Conservation (phyloP, 2,113 vertebrate genomes). For the Nothoprocta pentlandii region DNA sequence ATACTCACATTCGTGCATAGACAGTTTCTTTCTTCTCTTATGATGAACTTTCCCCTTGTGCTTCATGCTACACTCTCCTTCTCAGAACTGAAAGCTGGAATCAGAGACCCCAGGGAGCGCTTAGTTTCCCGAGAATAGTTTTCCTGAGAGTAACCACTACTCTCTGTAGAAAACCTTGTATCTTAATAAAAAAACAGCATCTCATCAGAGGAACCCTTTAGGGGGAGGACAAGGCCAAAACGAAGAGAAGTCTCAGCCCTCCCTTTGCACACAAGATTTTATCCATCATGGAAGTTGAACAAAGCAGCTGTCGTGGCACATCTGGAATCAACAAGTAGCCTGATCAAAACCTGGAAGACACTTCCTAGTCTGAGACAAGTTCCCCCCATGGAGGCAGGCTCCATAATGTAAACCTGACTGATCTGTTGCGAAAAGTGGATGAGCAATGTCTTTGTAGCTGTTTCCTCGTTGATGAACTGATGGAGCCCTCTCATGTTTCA, state of each 20-base stretch:
- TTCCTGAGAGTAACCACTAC: not conserved
- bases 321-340: not conserved
- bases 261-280: not conserved
- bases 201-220: not conserved
- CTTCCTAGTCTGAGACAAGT: not conserved
- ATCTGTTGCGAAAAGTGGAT: not conserved
- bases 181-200: not conserved
- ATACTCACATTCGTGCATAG: not conserved
- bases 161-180: not conserved
- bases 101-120: not conserved
- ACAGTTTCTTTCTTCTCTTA: not conserved
- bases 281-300: not conserved
- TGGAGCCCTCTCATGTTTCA: not conserved
- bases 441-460: not conserved
- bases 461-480: not conserved
- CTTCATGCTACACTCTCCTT: not conserved
- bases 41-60: not conserved
- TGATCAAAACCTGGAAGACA: not conserved
- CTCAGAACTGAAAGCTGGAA: not conserved
- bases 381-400: not conserved
- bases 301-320: slow-evolving; percentile 2
- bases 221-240: not conserved
- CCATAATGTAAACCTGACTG: not conserved
- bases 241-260: not conserved
- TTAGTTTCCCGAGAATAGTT: not conserved